These are phyloP conservation scores for Mobula hypostoma DNA, from an alignment of 2,113 vertebrate genomes.

Conservation along the genomic window DNA sequence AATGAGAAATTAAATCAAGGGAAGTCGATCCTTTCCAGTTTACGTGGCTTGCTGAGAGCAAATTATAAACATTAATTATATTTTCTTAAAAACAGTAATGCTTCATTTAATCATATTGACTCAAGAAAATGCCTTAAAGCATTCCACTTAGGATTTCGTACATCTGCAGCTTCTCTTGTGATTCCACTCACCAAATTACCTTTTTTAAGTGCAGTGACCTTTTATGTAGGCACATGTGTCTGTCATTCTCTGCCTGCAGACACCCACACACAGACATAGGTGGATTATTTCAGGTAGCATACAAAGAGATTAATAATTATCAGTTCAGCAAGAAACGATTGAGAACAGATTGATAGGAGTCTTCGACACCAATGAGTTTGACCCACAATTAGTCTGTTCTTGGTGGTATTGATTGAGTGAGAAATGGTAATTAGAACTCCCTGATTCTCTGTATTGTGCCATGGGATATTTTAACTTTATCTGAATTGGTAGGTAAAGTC, in stretches of 20 bases:
- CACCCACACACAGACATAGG: background rate
- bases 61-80: background rate
- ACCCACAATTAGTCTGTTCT: background rate
- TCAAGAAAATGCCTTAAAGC: background rate
- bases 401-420: background rate
- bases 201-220: conserved; percentile 7
- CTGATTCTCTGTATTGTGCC: background rate
- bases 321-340: background rate
- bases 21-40: background rate
- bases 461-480: background rate
- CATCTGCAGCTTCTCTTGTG: no score
- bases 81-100: background rate
- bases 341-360: background rate
- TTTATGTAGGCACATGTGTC: background rate
- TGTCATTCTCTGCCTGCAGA: background rate
- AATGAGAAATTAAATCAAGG: background rate
- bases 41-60: background rate
- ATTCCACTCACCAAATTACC: background rate
- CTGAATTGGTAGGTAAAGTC: background rate
- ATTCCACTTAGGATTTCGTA: background rate
- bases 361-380: background rate
- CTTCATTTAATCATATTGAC: background rate
- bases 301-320: conserved; percentile 1
- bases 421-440: background rate
- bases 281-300: background rate